A percentile compares a stretch with the other conserved stretches of the same genome.
Conservation (phyloP, 2,888 invertebrate species). For the Gonocerus acuteangulatus region DNA sequence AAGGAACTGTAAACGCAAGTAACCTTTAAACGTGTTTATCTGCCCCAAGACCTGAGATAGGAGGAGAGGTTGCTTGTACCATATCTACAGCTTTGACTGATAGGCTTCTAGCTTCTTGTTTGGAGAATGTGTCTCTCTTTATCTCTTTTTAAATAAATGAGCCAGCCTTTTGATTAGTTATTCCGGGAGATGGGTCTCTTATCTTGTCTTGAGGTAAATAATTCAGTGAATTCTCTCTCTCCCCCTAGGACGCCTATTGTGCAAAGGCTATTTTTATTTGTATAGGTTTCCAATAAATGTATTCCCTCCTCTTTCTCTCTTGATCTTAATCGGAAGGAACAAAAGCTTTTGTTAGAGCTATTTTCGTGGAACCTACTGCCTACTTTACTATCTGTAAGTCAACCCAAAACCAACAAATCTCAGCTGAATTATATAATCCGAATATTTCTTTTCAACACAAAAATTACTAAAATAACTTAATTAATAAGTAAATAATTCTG, state of each 20-base stretch:
- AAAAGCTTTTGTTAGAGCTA: too few relatives aligned
- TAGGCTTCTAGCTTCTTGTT: background rate
- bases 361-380: too few relatives aligned
- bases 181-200: background rate
- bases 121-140: background rate
- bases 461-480: too few relatives aligned
- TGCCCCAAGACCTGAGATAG: background rate
- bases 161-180: background rate
- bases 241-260: background rate
- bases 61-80: background rate
- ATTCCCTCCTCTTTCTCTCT: too few relatives aligned
- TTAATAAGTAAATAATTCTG: too few relatives aligned
- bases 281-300: too few relatives aligned
- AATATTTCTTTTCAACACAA: too few relatives aligned
- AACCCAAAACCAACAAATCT: too few relatives aligned
- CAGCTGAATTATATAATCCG: too few relatives aligned
- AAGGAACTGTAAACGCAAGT: too few relatives aligned
- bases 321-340: too few relatives aligned
- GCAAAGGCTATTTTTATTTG: background rate
- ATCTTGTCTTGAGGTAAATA: background rate
- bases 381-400: too few relatives aligned
- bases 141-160: background rate
- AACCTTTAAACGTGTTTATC: constrained; percentile 1
- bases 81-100: background rate
- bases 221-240: background rate